Conservation (phyloP, 2,888 invertebrate species). For the Perithous albicinctus region DNA sequence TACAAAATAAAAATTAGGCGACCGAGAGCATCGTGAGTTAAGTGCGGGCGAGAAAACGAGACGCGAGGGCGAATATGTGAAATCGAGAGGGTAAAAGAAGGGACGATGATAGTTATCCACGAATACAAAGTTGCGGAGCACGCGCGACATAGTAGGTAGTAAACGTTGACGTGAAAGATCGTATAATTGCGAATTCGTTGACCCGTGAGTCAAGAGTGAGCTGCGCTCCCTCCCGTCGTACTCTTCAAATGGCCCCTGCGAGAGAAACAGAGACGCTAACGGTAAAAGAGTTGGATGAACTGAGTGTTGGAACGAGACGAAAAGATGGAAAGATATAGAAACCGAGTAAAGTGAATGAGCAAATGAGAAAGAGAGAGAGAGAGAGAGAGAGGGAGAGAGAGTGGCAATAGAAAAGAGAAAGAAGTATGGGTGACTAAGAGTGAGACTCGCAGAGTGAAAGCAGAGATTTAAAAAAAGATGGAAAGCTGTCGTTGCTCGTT, state of each 20-base stretch:
- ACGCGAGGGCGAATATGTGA: constrained; percentile 15
- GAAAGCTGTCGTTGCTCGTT: constrained; percentile 4
- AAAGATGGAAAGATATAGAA: constrained; percentile 53
- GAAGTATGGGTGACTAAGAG: constrained; percentile 32
- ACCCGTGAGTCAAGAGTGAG: constrained; percentile 73
- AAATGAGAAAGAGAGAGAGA: constrained; percentile 42
- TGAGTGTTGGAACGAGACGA: constrained; percentile 29
- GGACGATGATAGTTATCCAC: constrained; percentile 41
- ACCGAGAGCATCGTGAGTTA: too few species aligned
- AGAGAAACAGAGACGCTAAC: constrained; percentile 28
- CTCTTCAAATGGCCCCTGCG: constrained; percentile 28
- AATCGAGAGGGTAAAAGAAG: constrained; percentile 18
- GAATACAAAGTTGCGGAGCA: constrained; percentile 74
- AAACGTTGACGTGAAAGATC: constrained; percentile 79
- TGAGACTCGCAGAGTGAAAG: constrained; percentile 13
- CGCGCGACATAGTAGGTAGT: constrained; percentile 72
- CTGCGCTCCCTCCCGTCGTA: not conserved
- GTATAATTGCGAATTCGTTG: constrained; percentile 83
- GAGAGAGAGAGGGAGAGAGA: constrained; percentile 43
- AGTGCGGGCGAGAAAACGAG: constrained; percentile 1
- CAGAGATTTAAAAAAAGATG: constrained; percentile 1
- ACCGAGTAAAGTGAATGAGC: constrained; percentile 35
- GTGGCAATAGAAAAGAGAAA: constrained; percentile 2
- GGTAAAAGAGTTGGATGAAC: constrained; percentile 38
- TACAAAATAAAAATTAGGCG: not conserved